Conservation (phyloP, 2,888 invertebrate genomes). For the Hermaeophaga mercurialis region DNA sequence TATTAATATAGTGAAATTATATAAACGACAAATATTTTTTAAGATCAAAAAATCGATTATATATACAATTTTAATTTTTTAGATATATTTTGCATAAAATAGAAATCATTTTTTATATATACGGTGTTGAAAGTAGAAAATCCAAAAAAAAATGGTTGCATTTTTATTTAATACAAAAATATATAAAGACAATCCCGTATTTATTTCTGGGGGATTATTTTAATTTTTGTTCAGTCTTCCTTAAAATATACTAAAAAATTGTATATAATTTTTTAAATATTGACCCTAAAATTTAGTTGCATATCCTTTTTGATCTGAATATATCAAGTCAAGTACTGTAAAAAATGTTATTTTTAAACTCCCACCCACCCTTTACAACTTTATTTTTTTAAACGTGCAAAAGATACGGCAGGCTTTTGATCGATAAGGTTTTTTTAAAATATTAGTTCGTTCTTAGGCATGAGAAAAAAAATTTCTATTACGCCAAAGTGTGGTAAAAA, state of each 20-base stretch:
- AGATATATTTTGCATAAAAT: constrained; percentile 48
- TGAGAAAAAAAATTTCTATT: no score
- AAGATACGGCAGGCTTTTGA: no score
- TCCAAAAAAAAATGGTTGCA: constrained; percentile 6
- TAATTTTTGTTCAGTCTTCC: constrained; percentile 39
- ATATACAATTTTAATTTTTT: constrained; percentile 45
- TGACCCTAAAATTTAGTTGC: no score
- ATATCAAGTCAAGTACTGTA: constrained; percentile 4
- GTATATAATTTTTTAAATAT: constrained; percentile 11
- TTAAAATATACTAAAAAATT: constrained; percentile 29
- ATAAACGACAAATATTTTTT: constrained; percentile 35
- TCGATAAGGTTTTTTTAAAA: no score
- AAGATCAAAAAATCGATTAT: constrained; percentile 32
- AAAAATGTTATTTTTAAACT: constrained; percentile 8
- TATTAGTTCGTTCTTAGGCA: no score
- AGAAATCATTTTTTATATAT: not conserved
- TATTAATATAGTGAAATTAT: constrained; percentile 31
- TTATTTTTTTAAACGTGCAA: no score
- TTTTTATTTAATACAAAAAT: not conserved
- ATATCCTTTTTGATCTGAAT: constrained; percentile 7
- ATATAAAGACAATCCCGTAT: not conserved
- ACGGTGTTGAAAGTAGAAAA: constrained; percentile 11
- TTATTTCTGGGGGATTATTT: constrained; percentile 16
- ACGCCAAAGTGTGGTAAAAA: no score
- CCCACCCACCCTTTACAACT: no score